Percentiles rank a stretch among this genome's conserved stretches.
Conservation (phyloP, 2,888 invertebrate species). For the Polydrusus cervinus region DNA sequence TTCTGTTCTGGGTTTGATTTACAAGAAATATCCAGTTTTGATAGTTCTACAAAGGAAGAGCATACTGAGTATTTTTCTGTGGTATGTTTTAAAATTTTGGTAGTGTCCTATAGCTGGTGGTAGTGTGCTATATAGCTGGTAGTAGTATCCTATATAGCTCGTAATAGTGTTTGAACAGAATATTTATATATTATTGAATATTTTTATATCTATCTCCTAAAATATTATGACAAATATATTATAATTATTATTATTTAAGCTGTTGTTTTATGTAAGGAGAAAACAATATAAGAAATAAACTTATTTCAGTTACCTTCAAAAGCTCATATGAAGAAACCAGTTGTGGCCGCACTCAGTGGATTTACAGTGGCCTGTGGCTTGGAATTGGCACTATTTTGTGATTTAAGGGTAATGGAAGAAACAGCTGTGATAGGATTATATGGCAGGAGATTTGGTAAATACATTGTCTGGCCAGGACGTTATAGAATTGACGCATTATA, state of each 20-base stretch:
- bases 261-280: not conserved
- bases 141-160: too few relatives aligned
- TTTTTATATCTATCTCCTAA: not conserved
- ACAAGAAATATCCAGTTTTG: slow-evolving; percentile 77
- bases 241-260: too few relatives aligned
- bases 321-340: slow-evolving; percentile 85
- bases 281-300: not conserved
- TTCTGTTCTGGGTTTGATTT: slow-evolving; percentile 96
- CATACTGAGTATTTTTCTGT: slow-evolving; percentile 54
- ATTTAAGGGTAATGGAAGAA: slow-evolving; percentile 90
- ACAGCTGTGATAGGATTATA: slow-evolving; percentile 90
- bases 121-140: too few relatives aligned
- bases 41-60: slow-evolving; percentile 55
- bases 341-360: slow-evolving; percentile 92
- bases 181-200: too few relatives aligned
- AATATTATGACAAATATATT: too few relatives aligned
- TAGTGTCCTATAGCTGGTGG: too few relatives aligned
- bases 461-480: not conserved
- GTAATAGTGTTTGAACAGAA: too few relatives aligned
- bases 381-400: slow-evolving; percentile 93
- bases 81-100: slow-evolving; percentile 50
- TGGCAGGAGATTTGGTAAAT: slow-evolving; percentile 87
- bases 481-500: too few relatives aligned
- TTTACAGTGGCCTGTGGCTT: slow-evolving; percentile 94
- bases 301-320: slow-evolving; percentile 77